Conservation (phyloP, 2,888 invertebrate species). For the Melinaea menophilus region DNA sequence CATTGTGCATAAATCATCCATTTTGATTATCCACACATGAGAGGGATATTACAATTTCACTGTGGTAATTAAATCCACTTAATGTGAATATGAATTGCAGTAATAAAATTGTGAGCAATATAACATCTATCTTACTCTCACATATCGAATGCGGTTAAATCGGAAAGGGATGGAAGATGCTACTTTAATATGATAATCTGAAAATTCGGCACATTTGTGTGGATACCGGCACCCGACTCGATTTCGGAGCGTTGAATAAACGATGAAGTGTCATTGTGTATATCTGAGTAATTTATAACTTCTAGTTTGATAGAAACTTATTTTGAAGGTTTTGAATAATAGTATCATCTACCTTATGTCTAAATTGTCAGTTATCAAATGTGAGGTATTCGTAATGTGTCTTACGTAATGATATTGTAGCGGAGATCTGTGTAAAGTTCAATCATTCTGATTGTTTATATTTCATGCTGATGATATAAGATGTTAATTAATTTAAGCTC, state of each 20-base stretch:
- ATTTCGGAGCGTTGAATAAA: constrained; percentile 59
- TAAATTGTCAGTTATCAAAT: constrained; percentile 10
- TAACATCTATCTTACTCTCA: constrained; percentile 25
- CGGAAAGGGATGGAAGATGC: constrained; percentile 40
- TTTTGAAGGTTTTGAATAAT: constrained; percentile 28
- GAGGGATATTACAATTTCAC: constrained; percentile 22
- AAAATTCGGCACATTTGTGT: constrained; percentile 61
- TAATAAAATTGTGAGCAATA: constrained; percentile 29
- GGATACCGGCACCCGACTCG: constrained; percentile 43
- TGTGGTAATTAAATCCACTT: constrained; percentile 29
- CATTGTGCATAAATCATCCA: constrained; percentile 2
- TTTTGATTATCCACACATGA: constrained; percentile 17
- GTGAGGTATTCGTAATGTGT: neutral
- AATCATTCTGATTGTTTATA: too few relatives aligned
- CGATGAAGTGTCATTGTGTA: constrained; percentile 54
- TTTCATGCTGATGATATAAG: too few relatives aligned
- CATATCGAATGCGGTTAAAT: constrained; percentile 10
- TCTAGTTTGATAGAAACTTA: constrained; percentile 28
- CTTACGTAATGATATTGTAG: too few relatives aligned
- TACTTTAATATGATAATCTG: constrained; percentile 72
- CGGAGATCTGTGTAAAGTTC: too few relatives aligned
- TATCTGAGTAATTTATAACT: constrained; percentile 44
- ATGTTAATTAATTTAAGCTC: too few relatives aligned
- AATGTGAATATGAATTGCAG: constrained; percentile 32
- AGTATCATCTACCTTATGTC: constrained; percentile 10